Base-by-base conservation (phyloP, 35 echinoderm and acorn worm species). In the Chiridota heheva region DNA sequence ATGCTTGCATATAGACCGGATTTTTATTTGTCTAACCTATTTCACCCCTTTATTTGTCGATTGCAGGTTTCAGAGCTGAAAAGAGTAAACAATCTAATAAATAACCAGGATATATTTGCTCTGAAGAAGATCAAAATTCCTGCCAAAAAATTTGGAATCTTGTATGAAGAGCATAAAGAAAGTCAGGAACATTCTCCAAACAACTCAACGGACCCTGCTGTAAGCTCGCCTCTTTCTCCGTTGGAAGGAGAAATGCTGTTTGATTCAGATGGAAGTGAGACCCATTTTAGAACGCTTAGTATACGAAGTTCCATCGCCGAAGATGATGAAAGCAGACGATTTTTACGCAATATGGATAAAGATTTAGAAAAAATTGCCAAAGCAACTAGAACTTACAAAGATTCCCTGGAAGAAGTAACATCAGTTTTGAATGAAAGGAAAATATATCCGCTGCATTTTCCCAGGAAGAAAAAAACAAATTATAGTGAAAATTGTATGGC, bases 31-130 rank as follows among this genome's bases (percentile, higher is more conserved):
- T n/a, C n/a, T n/a, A n/a, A n/a, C n/a, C n/a, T n/a, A n/a, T n/a
- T n/a, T n/a, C n/a, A n/a, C n/a, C n/a, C n/a, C n/a, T n/a, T n/a
- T n/a, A n/a, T n/a, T n/a, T n/a, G n/a, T n/a, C n/a, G n/a, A n/a
- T n/a, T n/a, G n/a, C 43, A 87, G 84, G 44, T 87, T 77, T 25
- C 74, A 31, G 84, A 87, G 46, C 63, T 87, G 60, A 87, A 87
- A 78, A 39, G 72, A 67, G 42, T 72, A 27, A 87, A 87, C 73
- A 87, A 87, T 22, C 73, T 87, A 18, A 36, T 70, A 8, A 73
- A 60, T n/a, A 63, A 68, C 26, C 84, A 87, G 58, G 84, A 87
- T 40, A 78, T 87, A 70, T 87, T 77, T 57, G 62, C 71, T 5
- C 42, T 87, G 35, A 73, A 46, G 36, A 46, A 59, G 28, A 40